A percentile compares a stretch with the other conserved stretches of the same genome.
These are phyloP conservation scores for Eurystomus glaucurus DNA, from an alignment of 2,797 vertebrate species.

Conservation along the genomic window DNA sequence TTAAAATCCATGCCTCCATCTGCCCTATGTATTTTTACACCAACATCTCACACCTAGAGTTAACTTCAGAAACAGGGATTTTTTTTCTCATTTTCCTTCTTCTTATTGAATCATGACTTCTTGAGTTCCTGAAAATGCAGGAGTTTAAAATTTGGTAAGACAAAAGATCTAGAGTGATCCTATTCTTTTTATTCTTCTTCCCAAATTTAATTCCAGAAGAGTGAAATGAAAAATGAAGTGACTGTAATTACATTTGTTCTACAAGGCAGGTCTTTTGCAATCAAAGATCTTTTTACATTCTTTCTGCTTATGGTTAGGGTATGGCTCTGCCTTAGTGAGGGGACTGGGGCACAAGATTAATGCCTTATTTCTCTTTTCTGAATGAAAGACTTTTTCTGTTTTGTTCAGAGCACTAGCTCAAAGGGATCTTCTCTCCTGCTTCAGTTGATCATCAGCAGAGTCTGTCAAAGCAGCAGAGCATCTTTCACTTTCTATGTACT, in stretches of 20 bases:
- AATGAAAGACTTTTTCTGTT: neutral
- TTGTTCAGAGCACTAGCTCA: neutral
- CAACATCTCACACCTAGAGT: neutral
- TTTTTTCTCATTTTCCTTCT: neutral
- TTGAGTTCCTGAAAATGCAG: neutral
- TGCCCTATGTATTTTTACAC: neutral
- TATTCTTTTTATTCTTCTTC: neutral
- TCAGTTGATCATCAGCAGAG: neutral
- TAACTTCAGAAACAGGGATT: neutral
- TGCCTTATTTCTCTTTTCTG: neutral
- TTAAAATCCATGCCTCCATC: neutral
- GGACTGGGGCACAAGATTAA: neutral
- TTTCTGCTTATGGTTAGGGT: neutral
- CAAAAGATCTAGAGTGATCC: neutral
- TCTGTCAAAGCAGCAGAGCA: neutral
- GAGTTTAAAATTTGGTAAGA: neutral
- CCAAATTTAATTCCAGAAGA: neutral
- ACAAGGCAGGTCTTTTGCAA: neutral
- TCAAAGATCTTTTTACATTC: fast-evolving
- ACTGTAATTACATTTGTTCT: neutral
- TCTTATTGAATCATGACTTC: neutral
- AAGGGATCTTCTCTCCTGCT: neutral
- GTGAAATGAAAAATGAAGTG: neutral
- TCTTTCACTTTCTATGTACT: neutral
- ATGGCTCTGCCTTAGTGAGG: neutral